Evolutionary conservation across 2,888 invertebrate genomes (phyloP), one percentile per base, ranked within the genome.

Genomic region (Carabus problematicus): DNA sequence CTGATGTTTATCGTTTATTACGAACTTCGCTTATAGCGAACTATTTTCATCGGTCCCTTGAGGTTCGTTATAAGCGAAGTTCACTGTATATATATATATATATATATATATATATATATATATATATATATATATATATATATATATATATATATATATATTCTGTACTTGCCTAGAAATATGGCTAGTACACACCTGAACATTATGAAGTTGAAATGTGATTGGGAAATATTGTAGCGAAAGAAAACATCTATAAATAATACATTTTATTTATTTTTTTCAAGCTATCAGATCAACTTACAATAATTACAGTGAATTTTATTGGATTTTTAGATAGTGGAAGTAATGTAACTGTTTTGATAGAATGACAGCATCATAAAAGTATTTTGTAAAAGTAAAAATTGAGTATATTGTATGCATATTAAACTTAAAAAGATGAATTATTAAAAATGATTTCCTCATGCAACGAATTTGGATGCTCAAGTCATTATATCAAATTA

Each of bases 241-340:
- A 29, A 29, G 29, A 29, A 29, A 29, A 29, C 29, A 29, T 29
- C 29, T 29, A 45, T 55, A 64, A 64, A 64, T 64, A 64, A 60
- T 60, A 60, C 52, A 60, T 60, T 67, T 67, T 61, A 52, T 52
- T 67, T 67, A 52, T 47, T 66, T 66, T 66, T 59, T 59, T 60
- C 67, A 60, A 60, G 67, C 60, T 67, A 67, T 67, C 67, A 67
- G 60, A 67, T 67, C 60, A 67, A 60, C 67, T 67, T 67, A 67
- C 67, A 67, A 55, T 67, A 67, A 67, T 67, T 67, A 67, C 67
- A 67, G 43, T 60, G 54, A 67, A 41, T 56, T 67, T 52, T 41
- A 52, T 60, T 29, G 47, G 67, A 42, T 67, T 60, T 56, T 60
- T 43, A 60, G 49, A 42, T 47, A 60, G 43, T 60, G 56, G 58